Percentiles rank a stretch among this genome's conserved stretches.
Evolutionary conservation across 2,113 vertebrate genomes (phyloP).

Genomic region (Hippocampus barbouri): DNA sequence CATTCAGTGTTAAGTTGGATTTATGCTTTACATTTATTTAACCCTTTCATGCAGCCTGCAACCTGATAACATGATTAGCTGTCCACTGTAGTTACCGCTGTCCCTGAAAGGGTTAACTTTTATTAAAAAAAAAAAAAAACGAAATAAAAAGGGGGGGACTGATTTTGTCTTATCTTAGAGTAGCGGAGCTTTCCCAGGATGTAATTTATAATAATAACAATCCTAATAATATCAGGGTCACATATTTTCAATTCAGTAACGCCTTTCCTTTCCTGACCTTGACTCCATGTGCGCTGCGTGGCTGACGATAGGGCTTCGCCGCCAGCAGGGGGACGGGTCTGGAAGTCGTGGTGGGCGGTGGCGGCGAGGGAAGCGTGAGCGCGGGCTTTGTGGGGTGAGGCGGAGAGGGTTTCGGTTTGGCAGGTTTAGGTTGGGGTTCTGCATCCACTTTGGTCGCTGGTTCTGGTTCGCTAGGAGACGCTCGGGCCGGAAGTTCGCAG

Average conservation of each 20-base stretch:
- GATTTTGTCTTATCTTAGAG: no score
- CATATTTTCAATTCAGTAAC: no score
- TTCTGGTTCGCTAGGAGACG: conserved; percentile 41
- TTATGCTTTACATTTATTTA: neutral
- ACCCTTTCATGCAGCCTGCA: no score
- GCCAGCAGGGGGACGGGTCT: conserved; percentile 88
- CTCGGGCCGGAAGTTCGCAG: conserved; percentile 2
- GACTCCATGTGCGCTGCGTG: conserved; percentile 77
- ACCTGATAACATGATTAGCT: neutral
- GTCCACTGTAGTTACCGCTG: neutral
- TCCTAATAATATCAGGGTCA: no score
- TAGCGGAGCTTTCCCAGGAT: no score
- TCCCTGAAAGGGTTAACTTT: neutral
- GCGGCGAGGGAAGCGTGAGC: conserved; percentile 60
- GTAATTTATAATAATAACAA: no score
- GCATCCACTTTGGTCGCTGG: conserved; percentile 42
- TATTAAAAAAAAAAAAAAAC: neutral
- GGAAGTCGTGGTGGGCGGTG: conserved; percentile 65
- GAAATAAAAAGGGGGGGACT: neutral
- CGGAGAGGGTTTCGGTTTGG: conserved; percentile 12
- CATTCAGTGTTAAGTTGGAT: neutral
- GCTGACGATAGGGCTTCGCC: conserved; percentile 90
- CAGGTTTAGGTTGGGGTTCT: conserved; percentile 38
- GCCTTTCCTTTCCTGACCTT: conserved; percentile 74
- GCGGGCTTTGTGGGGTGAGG: conserved; percentile 43